Conservation (phyloP, 53 echinoderm and acorn worm species). For the Henricia sp. region DNA sequence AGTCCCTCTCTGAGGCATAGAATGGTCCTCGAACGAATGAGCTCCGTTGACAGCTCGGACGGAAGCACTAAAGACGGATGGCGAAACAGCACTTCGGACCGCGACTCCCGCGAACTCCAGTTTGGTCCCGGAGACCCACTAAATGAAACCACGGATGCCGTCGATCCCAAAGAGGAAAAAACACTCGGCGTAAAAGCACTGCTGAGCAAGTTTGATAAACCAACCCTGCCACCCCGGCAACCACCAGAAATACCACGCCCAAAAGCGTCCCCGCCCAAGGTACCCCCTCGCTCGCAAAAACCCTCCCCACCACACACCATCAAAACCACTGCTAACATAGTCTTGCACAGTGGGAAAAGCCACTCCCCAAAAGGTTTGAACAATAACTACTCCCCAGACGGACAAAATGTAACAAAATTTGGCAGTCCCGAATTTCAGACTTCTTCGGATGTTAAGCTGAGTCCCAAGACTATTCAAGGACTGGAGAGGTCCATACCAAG, state of each 20-base stretch:
- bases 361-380: conserved; percentile 51
- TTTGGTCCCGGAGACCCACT: conserved; percentile 45
- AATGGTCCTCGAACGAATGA: conserved; percentile 31
- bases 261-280: conserved; percentile 35
- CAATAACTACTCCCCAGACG: conserved; percentile 52
- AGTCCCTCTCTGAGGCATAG: conserved; percentile 24
- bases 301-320: conserved; percentile 1
- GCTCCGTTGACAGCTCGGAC: conserved; percentile 46
- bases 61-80: conserved; percentile 13
- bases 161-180: not conserved
- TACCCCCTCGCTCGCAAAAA: conserved; percentile 58
- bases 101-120: conserved; percentile 44
- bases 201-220: conserved; percentile 23
- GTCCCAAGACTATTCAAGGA: conserved; percentile 69
- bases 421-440: conserved; percentile 24
- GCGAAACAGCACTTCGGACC: conserved; percentile 29
- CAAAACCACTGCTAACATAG: conserved; percentile 49
- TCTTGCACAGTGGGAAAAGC: conserved; percentile 30
- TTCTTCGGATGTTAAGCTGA: conserved; percentile 50
- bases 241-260: not conserved
- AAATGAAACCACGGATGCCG: not conserved
- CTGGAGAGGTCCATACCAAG: conserved; percentile 72
- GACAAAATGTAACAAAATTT: conserved; percentile 36
- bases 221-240: conserved; percentile 1
- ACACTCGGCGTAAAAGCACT: conserved; percentile 36